Base-by-base conservation (phyloP, 2,888 invertebrate species). In the Drosophila pseudotakahashii region DNA sequence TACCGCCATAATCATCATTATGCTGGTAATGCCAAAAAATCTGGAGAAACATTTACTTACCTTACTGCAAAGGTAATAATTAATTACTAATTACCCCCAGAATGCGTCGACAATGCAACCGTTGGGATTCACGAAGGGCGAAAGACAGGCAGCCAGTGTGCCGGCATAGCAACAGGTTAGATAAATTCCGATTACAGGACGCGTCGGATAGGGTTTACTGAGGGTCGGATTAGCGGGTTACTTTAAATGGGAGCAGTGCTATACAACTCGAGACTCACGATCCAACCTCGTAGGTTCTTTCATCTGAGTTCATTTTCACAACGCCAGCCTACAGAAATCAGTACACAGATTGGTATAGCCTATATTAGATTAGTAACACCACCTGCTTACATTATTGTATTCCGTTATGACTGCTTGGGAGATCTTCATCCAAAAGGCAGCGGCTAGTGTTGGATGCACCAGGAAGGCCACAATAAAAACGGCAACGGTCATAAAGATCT, bases 401-500 rank as follows among this genome's bases (percentile, higher is more conserved):
- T 78, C 78, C 0, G 7, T 2, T 10, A 84, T 7, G 0, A 73
- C 19, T 1, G 82, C 74, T 51, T 69, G 60, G 0, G 80, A 48
- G 2, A 88, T 14, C 37, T 82, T 88, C 86, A 85, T 85, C 52
- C 61, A 73, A 51, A 88, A 42, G 0, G 80, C 82, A 0, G 69
- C 14, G 5, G 62, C 55, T 3, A 78, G 32, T 1, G 78, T 51
- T 14, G 62, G 44, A 36, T 45, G 53, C 0, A 62, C 6, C 0
- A 79, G 0, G 11, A 75, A 14, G 2, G 54, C 7, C 0, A 59
- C 36, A 0, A 45, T 0, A 0, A 75, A 0, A 54, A 75, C 48
- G 3, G 32, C 0, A 0, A 75, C 0, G 54, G 69, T 34, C 1
- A 85, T 1, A 0, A 42, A 7, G 0, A 67, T 0, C 44, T 88